Conservation (phyloP, 2,113 vertebrate genomes). For the chimpanzee (Pan troglodytes) region DNA sequence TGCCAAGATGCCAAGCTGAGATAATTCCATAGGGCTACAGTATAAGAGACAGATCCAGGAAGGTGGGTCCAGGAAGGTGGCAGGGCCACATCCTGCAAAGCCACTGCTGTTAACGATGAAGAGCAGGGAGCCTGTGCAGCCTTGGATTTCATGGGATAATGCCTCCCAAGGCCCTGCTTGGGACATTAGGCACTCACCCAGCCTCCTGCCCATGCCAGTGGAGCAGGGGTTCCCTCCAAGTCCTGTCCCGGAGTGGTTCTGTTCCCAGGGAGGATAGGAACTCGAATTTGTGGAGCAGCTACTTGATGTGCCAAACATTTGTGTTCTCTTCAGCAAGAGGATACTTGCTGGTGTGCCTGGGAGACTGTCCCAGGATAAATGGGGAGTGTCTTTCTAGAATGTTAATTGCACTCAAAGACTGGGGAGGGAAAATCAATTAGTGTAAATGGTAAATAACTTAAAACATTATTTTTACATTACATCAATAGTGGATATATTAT, state of each 20-base stretch:
- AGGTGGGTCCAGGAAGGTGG: not conserved
- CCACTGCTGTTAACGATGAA: not conserved
- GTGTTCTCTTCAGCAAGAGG: slow-evolving; percentile 17
- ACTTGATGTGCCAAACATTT: not conserved
- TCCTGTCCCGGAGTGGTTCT: not conserved
- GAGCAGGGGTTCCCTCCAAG: not conserved
- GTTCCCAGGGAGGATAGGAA: not conserved
- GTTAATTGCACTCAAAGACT: slow-evolving; percentile 41
- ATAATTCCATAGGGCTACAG: not conserved
- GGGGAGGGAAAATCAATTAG: slow-evolving; percentile 34
- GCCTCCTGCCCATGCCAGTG: not conserved
- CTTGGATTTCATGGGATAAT: not conserved
- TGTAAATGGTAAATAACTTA: not conserved
- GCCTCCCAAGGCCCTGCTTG: not conserved
- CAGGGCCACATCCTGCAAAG: not conserved
- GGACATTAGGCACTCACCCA: not conserved
- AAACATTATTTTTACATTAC: slow-evolving; percentile 38
- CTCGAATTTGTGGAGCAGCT: not conserved
- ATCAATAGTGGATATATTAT: not conserved
- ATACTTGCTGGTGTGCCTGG: not conserved
- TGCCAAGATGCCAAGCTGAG: not conserved
- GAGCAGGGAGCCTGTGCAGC: not conserved
- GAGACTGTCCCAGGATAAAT: not conserved
- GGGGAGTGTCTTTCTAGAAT: not conserved
- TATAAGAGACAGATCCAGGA: no score